Evolutionary conservation across 2,113 vertebrate genomes (phyloP).

Genomic region (Terrapene triunguis): DNA sequence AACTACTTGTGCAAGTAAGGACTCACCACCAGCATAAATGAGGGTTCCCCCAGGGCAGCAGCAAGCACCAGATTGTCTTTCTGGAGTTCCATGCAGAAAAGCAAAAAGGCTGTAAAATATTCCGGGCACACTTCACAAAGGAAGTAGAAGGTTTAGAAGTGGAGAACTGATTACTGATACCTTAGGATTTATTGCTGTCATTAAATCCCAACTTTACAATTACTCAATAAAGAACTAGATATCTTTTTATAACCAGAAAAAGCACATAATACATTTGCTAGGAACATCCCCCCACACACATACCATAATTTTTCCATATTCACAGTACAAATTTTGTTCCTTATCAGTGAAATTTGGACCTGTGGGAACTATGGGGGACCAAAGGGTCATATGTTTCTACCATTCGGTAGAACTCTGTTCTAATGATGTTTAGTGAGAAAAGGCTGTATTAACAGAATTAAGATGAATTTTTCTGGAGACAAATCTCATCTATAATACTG

Average conservation of each 20-base stretch:
- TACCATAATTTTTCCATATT: not conserved
- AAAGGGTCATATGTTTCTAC: not conserved
- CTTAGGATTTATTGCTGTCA: not conserved
- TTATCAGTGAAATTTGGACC: not conserved
- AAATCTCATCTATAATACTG: not conserved
- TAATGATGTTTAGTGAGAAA: not conserved
- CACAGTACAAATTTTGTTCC: not conserved
- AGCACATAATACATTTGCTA: not conserved
- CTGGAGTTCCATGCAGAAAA: not conserved
- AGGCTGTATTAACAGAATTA: not conserved
- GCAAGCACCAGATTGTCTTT: not conserved
- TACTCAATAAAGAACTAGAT: conserved; percentile 14
- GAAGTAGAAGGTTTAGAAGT: not conserved
- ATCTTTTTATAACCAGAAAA: not conserved
- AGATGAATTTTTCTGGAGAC: not conserved
- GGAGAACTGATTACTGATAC: not conserved
- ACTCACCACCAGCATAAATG: not conserved
- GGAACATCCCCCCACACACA: not conserved
- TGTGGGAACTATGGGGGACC: not conserved
- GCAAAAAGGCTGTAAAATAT: not conserved
- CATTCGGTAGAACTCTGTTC: not conserved
- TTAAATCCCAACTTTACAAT: not conserved
- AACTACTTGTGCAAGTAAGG: not conserved
- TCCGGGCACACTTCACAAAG: conserved; percentile 35
- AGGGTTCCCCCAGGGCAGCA: not conserved